Evolutionary conservation across 92 coral and sea anemone species (phyloP), one percentile per base, ranked within the genome.

Genomic region (Metridium senile): DNA sequence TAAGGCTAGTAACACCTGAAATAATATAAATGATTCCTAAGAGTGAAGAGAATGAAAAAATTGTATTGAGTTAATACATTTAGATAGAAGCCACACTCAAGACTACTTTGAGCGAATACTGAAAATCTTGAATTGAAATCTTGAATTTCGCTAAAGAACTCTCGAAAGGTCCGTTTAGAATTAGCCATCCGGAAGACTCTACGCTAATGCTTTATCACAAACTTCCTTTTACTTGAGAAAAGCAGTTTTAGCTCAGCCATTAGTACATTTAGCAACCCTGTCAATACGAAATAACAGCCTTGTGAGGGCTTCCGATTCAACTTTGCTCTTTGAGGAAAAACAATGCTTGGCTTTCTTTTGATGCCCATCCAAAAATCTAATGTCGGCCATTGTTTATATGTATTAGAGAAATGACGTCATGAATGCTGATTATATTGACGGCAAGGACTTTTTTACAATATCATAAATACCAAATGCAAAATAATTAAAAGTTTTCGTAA

Each of bases 241-340:
- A 11, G 64, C 54, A 45, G 67, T 58, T 62, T 73, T 17, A 52
- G 35, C 26, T 34, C 54, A 33, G 26, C 78, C 68, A 73, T 72
- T 72, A 73, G 49, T 33, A 73, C 68, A 73, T 73, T 73, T 73
- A 33, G 68, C 67, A 73, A 73, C 56, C 57, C 78, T 62, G 56
- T 45, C 78, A 73, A 51, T 73, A 73, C 11, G 49, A 21, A 72
- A 53, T 20, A 58, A 58, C 33, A 47, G n/a, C 31, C 76, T 73
- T 73, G 31, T 73, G 45, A 30, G 7, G 68, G 22, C 68, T 73
- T 73, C 78, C 78, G 78, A 20, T 72, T 31, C 67, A 9, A 33
- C 64, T 58, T 28, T 33, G 21, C 29, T 33, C n/a, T 54, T 54
- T 21, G 61, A 54, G 9, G 6, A 39, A 39, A 39, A 57, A 70